A percentile compares a stretch with the other conserved stretches of the same genome.
phyloP scores from a whole-genome alignment of 2,888 invertebrate genomes.

The Nemapogon koenigi region DNA sequence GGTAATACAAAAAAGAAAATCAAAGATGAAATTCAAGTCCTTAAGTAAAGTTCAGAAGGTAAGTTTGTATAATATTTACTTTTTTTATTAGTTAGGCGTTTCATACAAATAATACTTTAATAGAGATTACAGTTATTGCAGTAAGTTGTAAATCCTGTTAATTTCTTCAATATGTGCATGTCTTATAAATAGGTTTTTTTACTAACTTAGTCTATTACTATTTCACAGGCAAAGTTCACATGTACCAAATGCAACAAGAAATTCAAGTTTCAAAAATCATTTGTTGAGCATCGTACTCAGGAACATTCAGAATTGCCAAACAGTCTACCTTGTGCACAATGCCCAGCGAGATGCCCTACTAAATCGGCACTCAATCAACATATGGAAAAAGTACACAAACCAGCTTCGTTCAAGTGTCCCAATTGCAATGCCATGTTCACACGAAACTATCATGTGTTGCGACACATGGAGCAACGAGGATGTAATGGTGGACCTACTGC shows the following conservation, averaged over 20 bases:
- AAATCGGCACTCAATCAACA: slow-evolving; percentile 70
- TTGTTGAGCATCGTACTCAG: slow-evolving; percentile 69
- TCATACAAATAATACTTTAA: no score
- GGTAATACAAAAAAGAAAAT: no score
- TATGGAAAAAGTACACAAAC: slow-evolving; percentile 67
- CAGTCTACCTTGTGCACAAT: slow-evolving; percentile 69
- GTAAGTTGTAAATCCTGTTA: no score
- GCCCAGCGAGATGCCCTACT: slow-evolving; percentile 70
- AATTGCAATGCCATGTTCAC: slow-evolving; percentile 76
- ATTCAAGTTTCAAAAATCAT: slow-evolving; percentile 72
- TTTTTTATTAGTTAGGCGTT: no score
- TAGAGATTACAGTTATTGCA: no score
- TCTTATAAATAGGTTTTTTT: no score
- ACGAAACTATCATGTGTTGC: slow-evolving; percentile 75
- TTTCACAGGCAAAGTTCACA: slow-evolving; percentile 23
- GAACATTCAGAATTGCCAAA: slow-evolving; percentile 71
- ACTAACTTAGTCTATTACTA: no score
- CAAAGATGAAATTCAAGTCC: no score
- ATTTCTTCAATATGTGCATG: no score
- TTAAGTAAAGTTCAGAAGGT: no score
- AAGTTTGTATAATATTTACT: no score
- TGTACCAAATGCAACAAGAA: slow-evolving; percentile 73
- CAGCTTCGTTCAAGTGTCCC: slow-evolving; percentile 63
- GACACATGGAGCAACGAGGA: slow-evolving; percentile 73
- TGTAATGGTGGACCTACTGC: slow-evolving; percentile 60